A percentile compares a stretch with the other conserved stretches of the same genome.
Conservation (phyloP, 2,113 vertebrate species). For the Gobius niger region DNA sequence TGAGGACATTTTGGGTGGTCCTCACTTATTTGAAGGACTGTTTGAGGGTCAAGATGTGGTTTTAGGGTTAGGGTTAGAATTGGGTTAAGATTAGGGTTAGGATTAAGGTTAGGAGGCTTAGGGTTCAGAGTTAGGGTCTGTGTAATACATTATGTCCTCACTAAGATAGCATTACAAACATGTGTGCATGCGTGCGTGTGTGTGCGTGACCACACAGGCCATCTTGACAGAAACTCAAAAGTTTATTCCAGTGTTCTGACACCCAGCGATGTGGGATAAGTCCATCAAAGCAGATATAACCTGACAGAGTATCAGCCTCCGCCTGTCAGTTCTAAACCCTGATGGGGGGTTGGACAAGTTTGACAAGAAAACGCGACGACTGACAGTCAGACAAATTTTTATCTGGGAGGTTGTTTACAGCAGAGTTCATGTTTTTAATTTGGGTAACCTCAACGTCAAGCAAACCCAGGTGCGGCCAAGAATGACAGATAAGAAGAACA, state of each 20-base stretch:
- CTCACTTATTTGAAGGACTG: too few relatives aligned
- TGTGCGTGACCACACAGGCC: neutral
- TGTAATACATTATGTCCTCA: too few relatives aligned
- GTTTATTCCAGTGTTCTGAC: constrained; percentile 16
- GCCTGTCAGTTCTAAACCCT: constrained; percentile 17
- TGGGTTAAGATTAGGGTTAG: too few relatives aligned
- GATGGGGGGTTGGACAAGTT: constrained; percentile 17
- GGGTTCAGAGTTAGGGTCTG: too few relatives aligned
- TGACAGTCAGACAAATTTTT: neutral
- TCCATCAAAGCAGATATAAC: constrained; percentile 17
- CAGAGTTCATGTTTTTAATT: neutral
- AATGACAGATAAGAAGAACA: neutral
- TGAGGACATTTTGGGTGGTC: too few relatives aligned
- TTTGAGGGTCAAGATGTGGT: too few relatives aligned
- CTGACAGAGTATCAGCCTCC: constrained; percentile 17
- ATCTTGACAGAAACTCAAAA: neutral
- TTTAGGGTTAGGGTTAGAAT: too few relatives aligned
- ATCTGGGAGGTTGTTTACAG: neutral
- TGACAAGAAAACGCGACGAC: neutral
- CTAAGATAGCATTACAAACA: too few relatives aligned
- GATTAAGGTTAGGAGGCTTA: too few relatives aligned
- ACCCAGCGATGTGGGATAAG: constrained; percentile 23
- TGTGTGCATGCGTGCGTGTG: too few relatives aligned
- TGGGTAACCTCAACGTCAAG: neutral
- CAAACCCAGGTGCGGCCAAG: neutral